Conservation (phyloP, 2,113 vertebrate species). For the Zosterops pallidus region DNA sequence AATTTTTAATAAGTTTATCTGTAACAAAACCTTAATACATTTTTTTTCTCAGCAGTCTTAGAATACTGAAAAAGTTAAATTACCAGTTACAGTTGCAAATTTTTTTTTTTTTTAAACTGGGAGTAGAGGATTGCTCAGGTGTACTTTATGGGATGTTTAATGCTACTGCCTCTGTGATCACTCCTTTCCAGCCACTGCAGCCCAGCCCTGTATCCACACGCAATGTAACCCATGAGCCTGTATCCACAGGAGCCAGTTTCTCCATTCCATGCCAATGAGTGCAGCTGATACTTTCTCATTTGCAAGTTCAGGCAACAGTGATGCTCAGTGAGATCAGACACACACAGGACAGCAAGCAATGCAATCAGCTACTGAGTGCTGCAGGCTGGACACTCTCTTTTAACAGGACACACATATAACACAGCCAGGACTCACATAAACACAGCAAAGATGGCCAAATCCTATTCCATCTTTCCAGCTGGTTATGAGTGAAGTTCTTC, state of each 20-base stretch:
- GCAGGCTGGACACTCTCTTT: background rate
- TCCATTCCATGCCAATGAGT: background rate
- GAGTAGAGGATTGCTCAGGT: background rate
- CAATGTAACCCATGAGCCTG: fast-evolving
- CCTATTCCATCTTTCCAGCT: background rate
- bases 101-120: fast-evolving
- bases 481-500: background rate
- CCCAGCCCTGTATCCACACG: background rate
- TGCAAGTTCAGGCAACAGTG: background rate
- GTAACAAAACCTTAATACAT: background rate
- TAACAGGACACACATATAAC: background rate
- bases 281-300: background rate
- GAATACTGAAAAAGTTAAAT: background rate
- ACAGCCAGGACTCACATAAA: background rate
- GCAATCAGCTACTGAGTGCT: background rate
- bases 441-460: background rate
- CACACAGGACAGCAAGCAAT: background rate
- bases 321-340: background rate
- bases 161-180: background rate
- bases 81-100: background rate
- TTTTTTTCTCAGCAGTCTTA: background rate
- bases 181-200: background rate
- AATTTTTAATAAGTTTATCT: background rate
- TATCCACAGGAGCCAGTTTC: background rate
- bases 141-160: background rate